phyloP scores from a whole-genome alignment of 2,113 vertebrate genomes.

The Coturnix japonica region DNA sequence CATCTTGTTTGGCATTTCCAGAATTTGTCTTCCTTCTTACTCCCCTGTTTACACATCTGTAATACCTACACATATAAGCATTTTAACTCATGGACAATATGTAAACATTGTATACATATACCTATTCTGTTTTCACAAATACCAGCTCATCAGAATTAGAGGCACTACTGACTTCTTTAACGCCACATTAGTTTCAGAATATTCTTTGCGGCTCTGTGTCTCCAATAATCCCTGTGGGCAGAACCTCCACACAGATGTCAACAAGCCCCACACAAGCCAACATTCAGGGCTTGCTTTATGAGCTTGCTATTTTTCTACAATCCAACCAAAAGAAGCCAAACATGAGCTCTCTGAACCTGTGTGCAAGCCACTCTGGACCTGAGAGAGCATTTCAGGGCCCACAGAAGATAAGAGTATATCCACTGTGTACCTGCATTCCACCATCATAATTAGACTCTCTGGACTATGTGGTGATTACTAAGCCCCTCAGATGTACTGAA shows the following conservation, averaged over 20 bases:
- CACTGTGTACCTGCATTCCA: neutral
- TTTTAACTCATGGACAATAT: neutral
- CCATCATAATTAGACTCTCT: neutral
- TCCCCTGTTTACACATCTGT: neutral
- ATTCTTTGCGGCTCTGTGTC: neutral
- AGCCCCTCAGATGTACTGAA: neutral
- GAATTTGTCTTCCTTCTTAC: neutral
- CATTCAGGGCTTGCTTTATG: neutral
- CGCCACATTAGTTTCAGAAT: neutral
- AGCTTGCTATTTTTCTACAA: neutral
- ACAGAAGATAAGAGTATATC: neutral
- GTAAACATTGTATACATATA: neutral
- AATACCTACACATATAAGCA: neutral
- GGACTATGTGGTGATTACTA: slow-evolving; percentile 28
- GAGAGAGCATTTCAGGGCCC: neutral
- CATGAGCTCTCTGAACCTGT: neutral
- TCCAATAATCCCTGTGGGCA: neutral
- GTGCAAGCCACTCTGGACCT: neutral
- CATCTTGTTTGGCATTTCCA: neutral
- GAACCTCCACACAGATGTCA: neutral
- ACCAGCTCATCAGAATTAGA: neutral
- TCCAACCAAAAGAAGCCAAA: neutral
- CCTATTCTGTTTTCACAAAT: neutral
- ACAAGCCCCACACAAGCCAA: neutral
- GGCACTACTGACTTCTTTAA: neutral